A percentile compares a stretch with the other conserved stretches of the same genome.
phyloP scores from a whole-genome alignment of 2,113 vertebrate species.

The Erythrocebus patas region DNA sequence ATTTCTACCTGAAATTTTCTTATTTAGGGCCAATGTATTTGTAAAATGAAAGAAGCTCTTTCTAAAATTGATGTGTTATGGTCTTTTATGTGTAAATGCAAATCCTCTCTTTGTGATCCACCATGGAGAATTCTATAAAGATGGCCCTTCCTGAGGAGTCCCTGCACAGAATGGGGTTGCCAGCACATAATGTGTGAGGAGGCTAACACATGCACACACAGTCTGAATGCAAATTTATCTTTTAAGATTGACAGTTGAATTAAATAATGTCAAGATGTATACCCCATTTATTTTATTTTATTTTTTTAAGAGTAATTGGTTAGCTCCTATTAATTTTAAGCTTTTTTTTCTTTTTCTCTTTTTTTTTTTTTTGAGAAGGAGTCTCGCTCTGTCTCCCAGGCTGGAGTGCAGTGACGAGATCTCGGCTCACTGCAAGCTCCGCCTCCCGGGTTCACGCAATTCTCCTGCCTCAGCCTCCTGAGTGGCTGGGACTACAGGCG shows the following conservation, averaged over 20 bases:
- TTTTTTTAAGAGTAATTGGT: not conserved
- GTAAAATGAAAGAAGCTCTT: constrained; percentile 7
- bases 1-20: constrained; percentile 28
- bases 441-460: too few relatives aligned
- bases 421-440: too few relatives aligned
- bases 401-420: too few relatives aligned
- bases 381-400: too few relatives aligned
- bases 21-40: constrained; percentile 4
- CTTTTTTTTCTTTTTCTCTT: not conserved
- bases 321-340: not conserved
- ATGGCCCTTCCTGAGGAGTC: not conserved
- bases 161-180: not conserved
- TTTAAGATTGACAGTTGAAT: not conserved
- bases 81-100: not conserved
- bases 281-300: not conserved
- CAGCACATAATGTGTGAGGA: not conserved
- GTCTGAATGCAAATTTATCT: not conserved
- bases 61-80: not conserved
- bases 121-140: not conserved
- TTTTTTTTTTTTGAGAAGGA: too few relatives aligned
- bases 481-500: too few relatives aligned
- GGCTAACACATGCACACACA: not conserved
- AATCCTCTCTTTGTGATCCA: not conserved
- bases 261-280: not conserved
- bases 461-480: too few relatives aligned